A percentile compares a stretch with the other conserved stretches of the same genome.
phyloP scores from a whole-genome alignment of 2,797 vertebrate species.

The Galago senegalensis region DNA sequence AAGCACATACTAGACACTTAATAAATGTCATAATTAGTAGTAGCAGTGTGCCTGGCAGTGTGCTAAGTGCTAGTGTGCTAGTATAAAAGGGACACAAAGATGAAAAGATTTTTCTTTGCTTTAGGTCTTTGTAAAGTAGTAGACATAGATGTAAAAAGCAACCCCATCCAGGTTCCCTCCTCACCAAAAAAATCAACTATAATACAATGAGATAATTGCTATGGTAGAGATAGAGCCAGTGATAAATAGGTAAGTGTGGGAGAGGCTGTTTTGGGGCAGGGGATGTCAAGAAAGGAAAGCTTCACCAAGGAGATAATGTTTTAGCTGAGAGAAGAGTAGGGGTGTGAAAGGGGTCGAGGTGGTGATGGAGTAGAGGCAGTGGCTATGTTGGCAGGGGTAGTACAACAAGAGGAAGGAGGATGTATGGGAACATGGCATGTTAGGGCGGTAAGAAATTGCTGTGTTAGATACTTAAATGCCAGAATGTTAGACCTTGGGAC shows the following conservation, averaged over 20 bases:
- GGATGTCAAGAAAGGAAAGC: not conserved
- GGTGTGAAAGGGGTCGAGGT: not conserved
- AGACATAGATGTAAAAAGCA: slow-evolving; percentile 34
- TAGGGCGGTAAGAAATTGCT: slow-evolving; percentile 38
- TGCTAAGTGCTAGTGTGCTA: not conserved
- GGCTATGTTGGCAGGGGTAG: not conserved
- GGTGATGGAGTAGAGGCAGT: not conserved
- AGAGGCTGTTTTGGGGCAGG: not conserved
- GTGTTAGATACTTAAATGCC: not conserved
- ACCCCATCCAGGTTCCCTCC: not conserved
- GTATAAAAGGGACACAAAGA: not conserved
- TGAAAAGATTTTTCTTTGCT: slow-evolving; percentile 50
- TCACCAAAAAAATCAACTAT: not conserved
- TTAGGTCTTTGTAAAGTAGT: slow-evolving; percentile 44
- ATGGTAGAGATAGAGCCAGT: not conserved
- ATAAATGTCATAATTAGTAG: not conserved
- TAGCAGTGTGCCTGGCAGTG: not conserved
- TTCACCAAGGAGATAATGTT: not conserved
- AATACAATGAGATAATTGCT: not conserved
- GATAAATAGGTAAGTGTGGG: slow-evolving; percentile 9
- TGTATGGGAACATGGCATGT: not conserved
- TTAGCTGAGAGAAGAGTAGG: slow-evolving; percentile 28
- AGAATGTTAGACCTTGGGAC: not conserved
- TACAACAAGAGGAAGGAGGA: not conserved
- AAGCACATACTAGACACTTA: slow-evolving; percentile 37